Evolutionary conservation across 1,140 invertebrate genomes (phyloP).

Genomic region (Plutomurus gul): DNA sequence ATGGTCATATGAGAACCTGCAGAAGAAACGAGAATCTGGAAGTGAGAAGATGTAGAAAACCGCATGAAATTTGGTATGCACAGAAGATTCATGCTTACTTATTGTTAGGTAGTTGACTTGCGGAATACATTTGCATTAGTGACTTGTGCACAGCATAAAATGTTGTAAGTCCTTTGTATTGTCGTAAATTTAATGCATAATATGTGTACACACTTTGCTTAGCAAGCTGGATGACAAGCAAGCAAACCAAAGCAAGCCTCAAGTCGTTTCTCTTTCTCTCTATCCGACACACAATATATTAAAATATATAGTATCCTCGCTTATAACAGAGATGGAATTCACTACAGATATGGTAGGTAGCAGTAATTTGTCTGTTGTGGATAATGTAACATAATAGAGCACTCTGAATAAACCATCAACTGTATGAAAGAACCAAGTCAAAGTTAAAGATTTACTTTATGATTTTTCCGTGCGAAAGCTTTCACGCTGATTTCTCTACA

Average conservation of each 20-base stretch:
- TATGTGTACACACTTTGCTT: slow-evolving; percentile 24
- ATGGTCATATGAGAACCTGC: too few relatives aligned
- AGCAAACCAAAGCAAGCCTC: too few relatives aligned
- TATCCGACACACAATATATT: too few relatives aligned
- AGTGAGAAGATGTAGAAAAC: slow-evolving; percentile 12
- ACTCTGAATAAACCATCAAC: slow-evolving; percentile 37
- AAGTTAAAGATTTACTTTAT: slow-evolving; percentile 43
- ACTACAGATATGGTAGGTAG: neutral
- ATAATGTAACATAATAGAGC: slow-evolving; percentile 9
- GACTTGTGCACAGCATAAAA: neutral
- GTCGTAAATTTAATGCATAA: slow-evolving; percentile 16
- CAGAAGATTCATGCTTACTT: neutral
- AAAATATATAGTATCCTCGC: too few relatives aligned
- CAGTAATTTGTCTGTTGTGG: slow-evolving; percentile 13
- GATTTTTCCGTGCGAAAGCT: slow-evolving; percentile 36
- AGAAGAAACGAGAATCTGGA: neutral
- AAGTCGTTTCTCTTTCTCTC: too few relatives aligned
- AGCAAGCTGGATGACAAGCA: neutral
- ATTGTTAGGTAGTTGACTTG: neutral
- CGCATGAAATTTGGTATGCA: slow-evolving; percentile 28
- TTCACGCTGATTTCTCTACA: slow-evolving; percentile 37
- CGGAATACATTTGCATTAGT: slow-evolving; percentile 10
- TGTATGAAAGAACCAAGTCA: slow-evolving; percentile 7
- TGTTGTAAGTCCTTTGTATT: neutral
- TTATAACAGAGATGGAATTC: too few relatives aligned